Conservation (phyloP, 2,888 invertebrate species). For the Trachelus stipa region DNA sequence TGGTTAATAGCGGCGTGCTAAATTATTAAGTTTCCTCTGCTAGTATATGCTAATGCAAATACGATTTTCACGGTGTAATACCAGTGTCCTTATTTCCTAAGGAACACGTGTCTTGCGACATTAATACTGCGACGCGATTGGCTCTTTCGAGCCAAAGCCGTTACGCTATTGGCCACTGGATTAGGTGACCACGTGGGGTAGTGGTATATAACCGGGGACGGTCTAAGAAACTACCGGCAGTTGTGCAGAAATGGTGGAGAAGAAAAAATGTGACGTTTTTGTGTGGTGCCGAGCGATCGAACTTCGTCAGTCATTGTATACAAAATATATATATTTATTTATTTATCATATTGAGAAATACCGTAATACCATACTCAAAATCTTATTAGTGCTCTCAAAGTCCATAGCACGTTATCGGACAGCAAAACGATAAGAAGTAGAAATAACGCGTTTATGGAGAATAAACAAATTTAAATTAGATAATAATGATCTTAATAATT, state of each 20-base stretch:
- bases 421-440: too few species aligned
- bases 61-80: conserved; percentile 47
- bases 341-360: too few species aligned
- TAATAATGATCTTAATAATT: too few species aligned
- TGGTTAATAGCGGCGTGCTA: too few species aligned
- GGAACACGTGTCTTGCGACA: conserved; percentile 53
- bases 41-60: conserved; percentile 28
- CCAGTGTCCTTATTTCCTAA: conserved; percentile 58
- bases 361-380: too few species aligned
- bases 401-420: too few species aligned
- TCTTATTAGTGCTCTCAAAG: too few species aligned
- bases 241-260: conserved; percentile 51
- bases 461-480: too few species aligned
- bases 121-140: conserved; percentile 50
- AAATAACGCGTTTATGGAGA: too few species aligned
- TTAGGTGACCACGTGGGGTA: conserved; percentile 64
- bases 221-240: conserved; percentile 58
- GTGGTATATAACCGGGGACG: conserved; percentile 63
- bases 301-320: conserved; percentile 1
- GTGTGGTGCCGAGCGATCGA: conserved; percentile 27
- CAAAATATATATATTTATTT: not conserved
- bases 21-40: too few species aligned
- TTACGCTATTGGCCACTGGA: conserved; percentile 57
- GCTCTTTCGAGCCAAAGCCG: conserved; percentile 39
- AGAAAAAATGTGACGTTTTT: conserved; percentile 41